Percentiles rank a stretch among this genome's conserved stretches.
These are phyloP conservation scores for Apteryx mantelli DNA, from an alignment of 2,113 vertebrate species.

Conservation along the genomic window DNA sequence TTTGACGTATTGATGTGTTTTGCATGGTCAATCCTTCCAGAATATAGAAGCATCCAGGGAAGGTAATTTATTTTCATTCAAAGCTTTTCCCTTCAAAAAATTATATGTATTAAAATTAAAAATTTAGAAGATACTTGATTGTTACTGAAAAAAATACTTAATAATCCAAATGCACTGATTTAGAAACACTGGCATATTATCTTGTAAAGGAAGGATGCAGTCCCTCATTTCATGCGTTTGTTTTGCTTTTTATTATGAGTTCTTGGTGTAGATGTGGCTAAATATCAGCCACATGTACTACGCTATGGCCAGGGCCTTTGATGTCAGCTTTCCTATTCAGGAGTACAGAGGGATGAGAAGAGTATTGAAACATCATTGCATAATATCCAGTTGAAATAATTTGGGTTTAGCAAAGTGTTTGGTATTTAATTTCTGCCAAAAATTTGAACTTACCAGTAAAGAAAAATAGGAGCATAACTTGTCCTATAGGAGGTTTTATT, in stretches of 20 bases:
- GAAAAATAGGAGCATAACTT: not conserved
- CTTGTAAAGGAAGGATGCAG: not conserved
- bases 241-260: not conserved
- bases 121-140: not conserved
- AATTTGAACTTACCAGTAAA: not conserved
- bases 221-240: not conserved
- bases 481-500: not conserved
- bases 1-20: not conserved
- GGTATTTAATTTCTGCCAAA: not conserved
- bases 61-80: not conserved
- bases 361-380: not conserved
- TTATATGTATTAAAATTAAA: not conserved
- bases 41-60: not conserved
- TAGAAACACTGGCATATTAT: not conserved
- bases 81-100: not conserved
- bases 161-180: not conserved
- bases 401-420: not conserved
- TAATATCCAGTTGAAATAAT: not conserved
- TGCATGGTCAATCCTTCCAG: not conserved
- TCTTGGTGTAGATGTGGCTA: not conserved
- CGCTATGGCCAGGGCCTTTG: not conserved
- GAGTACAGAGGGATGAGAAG: not conserved
- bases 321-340: not conserved
- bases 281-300: not conserved
- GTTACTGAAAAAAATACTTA: not conserved